Evolutionary conservation across 2,797 vertebrate genomes (phyloP).

Genomic region (Pteropus rufus): DNA sequence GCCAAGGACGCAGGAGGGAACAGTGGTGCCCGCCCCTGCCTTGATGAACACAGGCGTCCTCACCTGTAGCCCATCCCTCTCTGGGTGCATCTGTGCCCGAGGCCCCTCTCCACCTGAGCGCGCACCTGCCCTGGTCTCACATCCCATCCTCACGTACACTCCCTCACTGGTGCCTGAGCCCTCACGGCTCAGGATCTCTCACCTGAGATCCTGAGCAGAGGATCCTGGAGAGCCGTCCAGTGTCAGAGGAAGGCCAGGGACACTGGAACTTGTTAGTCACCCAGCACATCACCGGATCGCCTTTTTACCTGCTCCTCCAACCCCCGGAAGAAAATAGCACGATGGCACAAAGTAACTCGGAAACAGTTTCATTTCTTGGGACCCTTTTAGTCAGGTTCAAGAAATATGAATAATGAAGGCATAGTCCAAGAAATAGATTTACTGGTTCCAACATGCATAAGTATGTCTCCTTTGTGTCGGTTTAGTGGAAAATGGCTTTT

Average conservation of each 20-base stretch:
- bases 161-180: neutral
- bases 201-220: neutral
- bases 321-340: neutral
- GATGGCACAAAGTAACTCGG: neutral
- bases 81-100: neutral
- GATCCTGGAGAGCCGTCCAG: neutral
- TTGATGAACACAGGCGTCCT: neutral
- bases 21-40: neutral
- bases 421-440: constrained; percentile 1
- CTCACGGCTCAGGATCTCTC: neutral
- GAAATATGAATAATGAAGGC: neutral
- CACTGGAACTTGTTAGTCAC: neutral
- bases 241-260: neutral
- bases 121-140: neutral
- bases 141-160: neutral
- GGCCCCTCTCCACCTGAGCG: neutral
- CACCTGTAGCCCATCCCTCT: neutral
- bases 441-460: neutral
- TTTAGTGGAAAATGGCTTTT: neutral
- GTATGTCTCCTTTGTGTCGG: neutral
- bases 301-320: neutral
- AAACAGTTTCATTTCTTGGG: neutral
- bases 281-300: rapidly evolving
- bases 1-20: neutral
- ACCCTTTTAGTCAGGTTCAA: neutral